Evolutionary conservation across 2,888 invertebrate genomes (phyloP).

Genomic region (Glyphotaelius pellucidus): DNA sequence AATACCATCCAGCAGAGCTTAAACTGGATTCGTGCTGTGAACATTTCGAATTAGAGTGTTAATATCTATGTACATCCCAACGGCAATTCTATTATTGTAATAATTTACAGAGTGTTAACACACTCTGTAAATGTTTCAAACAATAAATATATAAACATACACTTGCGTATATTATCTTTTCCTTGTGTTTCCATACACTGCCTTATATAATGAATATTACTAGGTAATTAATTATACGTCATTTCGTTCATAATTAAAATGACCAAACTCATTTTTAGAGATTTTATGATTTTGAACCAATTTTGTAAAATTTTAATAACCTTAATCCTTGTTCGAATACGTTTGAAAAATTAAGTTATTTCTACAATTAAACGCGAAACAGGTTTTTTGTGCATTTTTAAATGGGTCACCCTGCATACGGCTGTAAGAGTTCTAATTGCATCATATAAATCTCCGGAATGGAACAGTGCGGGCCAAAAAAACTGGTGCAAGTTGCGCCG

Average conservation of each 20-base stretch:
- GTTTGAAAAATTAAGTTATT: background rate
- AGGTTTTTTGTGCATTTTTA: background rate
- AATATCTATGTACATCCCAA: too few relatives aligned
- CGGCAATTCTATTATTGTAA: too few relatives aligned
- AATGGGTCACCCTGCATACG: background rate
- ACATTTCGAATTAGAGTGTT: too few relatives aligned
- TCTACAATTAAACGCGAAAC: background rate
- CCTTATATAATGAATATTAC: too few relatives aligned
- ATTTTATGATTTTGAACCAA: background rate
- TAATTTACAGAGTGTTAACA: too few relatives aligned
- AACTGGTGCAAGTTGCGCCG: background rate
- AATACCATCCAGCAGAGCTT: too few relatives aligned
- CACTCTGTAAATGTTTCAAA: too few relatives aligned
- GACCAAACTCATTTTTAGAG: background rate
- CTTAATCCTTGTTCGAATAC: background rate
- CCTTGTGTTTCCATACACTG: too few relatives aligned
- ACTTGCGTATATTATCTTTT: too few relatives aligned
- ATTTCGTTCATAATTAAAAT: background rate
- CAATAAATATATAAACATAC: too few relatives aligned
- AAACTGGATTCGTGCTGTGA: too few relatives aligned
- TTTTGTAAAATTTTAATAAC: background rate
- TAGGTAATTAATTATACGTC: too few relatives aligned
- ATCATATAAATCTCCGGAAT: conserved; percentile 29
- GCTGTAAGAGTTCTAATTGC: conserved; percentile 19
- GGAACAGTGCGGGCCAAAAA: conserved; percentile 15